Conservation (phyloP, 1,140 invertebrate genomes). For the Drosophila cardini region DNA sequence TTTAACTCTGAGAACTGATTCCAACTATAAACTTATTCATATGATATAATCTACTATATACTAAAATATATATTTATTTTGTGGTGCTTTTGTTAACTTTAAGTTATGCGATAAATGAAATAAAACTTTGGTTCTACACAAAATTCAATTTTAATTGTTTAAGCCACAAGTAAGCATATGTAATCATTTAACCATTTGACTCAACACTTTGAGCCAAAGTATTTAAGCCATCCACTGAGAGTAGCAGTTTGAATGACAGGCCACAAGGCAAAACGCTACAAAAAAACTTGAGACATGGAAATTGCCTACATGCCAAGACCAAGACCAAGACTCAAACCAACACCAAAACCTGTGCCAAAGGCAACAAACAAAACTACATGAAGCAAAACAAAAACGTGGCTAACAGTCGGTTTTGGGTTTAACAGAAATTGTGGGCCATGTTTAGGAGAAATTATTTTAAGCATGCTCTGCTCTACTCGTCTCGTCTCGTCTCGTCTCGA, state of each 20-base stretch:
- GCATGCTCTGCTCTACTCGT: conserved; percentile 34
- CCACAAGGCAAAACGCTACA: conserved; percentile 34
- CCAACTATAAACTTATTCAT: background rate
- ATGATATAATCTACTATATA: background rate
- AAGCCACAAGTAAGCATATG: conserved; percentile 20
- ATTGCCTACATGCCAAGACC: conserved; percentile 55
- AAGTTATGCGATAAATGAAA: conserved; percentile 25
- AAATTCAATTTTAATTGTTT: conserved; percentile 32
- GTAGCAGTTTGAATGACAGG: conserved; percentile 50
- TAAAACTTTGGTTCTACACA: conserved; percentile 14
- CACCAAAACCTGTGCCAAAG: conserved; percentile 25
- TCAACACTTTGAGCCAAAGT: conserved; percentile 35
- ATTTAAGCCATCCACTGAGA: conserved; percentile 34
- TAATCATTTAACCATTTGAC: conserved; percentile 18
- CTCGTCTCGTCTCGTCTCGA: background rate
- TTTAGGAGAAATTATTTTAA: conserved; percentile 79
- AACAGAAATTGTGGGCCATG: conserved; percentile 72
- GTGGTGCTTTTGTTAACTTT: conserved; percentile 36
- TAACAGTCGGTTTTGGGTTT: conserved; percentile 34
- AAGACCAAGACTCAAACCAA: background rate
- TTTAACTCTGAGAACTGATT: conserved; percentile 53
- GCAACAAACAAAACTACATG: background rate
- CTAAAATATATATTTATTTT: conserved; percentile 12
- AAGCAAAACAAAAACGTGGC: conserved; percentile 4
- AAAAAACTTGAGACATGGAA: conserved; percentile 58